Conservation (phyloP, 2,888 invertebrate species). For the Brachyptera risi region DNA sequence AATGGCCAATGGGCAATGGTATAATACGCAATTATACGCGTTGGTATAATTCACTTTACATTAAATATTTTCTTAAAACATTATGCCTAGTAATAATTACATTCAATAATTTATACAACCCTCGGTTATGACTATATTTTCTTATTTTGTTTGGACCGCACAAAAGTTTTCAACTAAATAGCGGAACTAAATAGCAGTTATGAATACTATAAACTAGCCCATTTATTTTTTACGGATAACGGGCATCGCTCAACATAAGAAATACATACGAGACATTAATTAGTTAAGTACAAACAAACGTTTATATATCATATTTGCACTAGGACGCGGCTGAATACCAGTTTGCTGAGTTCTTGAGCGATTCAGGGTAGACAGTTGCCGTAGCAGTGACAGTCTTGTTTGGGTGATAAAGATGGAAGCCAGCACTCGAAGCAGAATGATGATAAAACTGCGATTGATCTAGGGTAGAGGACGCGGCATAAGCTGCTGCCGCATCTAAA, state of each 20-base stretch:
- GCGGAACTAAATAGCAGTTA: background rate
- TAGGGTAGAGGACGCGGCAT: constrained; percentile 51
- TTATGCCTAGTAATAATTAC: no score
- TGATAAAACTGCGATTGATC: constrained; percentile 87
- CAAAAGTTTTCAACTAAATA: no score
- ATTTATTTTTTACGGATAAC: background rate
- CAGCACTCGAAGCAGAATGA: constrained; percentile 60
- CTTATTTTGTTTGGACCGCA: background rate
- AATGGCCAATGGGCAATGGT: no score
- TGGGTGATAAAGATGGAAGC: constrained; percentile 87
- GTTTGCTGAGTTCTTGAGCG: constrained; percentile 54
- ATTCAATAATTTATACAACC: no score
- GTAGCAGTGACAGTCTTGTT: constrained; percentile 49
- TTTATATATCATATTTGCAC: constrained; percentile 37
- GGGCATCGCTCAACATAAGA: background rate
- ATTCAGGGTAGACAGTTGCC: constrained; percentile 40
- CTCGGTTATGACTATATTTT: background rate
- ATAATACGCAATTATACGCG: no score
- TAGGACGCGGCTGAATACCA: constrained; percentile 80
- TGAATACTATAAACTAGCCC: background rate
- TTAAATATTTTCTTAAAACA: no score
- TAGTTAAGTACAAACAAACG: constrained; percentile 11
- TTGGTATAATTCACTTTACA: no score
- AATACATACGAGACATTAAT: background rate
- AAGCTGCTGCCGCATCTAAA: constrained; percentile 57